phyloP scores from a whole-genome alignment of 2,113 vertebrate species.

The Crocuta crocuta region DNA sequence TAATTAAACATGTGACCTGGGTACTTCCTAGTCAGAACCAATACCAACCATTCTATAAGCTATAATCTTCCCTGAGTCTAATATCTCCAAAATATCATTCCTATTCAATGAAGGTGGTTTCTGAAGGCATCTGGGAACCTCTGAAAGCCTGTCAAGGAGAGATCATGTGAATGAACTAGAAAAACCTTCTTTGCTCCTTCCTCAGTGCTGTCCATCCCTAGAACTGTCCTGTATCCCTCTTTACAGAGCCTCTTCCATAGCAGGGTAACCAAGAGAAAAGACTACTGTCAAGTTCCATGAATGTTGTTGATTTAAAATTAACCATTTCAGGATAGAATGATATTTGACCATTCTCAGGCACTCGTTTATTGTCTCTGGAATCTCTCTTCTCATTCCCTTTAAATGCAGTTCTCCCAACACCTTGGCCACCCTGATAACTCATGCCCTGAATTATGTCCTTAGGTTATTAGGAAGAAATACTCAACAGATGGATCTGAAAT shows the following conservation, averaged over 20 bases:
- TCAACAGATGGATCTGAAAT: slow-evolving; percentile 84
- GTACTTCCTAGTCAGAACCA: not conserved
- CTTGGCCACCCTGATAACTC: not conserved
- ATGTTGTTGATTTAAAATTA: not conserved
- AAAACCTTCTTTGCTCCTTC: not conserved
- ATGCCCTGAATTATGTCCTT: not conserved
- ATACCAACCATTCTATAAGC: not conserved
- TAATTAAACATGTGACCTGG: not conserved
- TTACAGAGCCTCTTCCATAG: not conserved
- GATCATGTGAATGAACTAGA: not conserved
- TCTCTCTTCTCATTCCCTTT: not conserved
- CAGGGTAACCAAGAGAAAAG: not conserved
- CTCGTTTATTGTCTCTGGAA: not conserved
- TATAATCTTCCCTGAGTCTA: not conserved
- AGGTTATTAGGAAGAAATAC: slow-evolving; percentile 82
- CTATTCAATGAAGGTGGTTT: not conserved
- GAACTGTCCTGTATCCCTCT: not conserved
- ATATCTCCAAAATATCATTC: not conserved
- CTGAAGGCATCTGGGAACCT: not conserved
- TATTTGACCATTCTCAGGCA: not conserved
- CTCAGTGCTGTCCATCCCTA: not conserved
- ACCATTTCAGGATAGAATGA: not conserved
- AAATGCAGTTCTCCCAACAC: not conserved
- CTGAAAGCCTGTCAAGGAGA: not conserved
- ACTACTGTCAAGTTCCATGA: not conserved